Evolutionary conservation across 2,113 vertebrate genomes (phyloP).

Genomic region (Benitochromis conjunctus): DNA sequence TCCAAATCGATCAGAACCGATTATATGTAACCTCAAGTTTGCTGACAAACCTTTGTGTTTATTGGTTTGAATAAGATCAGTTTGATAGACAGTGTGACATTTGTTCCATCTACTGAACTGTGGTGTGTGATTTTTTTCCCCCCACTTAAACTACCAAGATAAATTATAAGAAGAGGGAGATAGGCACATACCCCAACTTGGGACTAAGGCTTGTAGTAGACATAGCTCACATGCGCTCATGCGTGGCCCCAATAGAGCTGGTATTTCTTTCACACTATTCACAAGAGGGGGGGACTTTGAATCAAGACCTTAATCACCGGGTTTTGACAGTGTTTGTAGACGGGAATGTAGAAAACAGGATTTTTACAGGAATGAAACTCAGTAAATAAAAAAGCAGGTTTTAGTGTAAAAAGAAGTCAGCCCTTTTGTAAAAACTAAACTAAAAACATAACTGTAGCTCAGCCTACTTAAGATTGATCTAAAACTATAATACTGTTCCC

Average conservation of each 20-base stretch:
- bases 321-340: conserved; percentile 26
- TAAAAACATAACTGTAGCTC: not conserved
- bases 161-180: conserved; percentile 38
- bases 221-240: conserved; percentile 79
- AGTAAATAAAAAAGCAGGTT: not conserved
- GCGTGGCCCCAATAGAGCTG: conserved; percentile 75
- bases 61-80: not conserved
- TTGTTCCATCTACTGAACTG: not conserved
- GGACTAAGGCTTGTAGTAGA: conserved; percentile 61
- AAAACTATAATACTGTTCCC: not conserved
- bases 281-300: conserved; percentile 43
- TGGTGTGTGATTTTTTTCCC: not conserved
- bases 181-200: conserved; percentile 55
- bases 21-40: not conserved
- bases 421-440: not conserved
- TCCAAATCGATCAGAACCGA: not conserved
- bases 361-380: not conserved
- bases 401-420: not conserved
- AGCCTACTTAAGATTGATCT: not conserved
- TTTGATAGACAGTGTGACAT: not conserved
- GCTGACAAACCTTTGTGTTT: not conserved
- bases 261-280: conserved; percentile 74
- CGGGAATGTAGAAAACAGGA: not conserved
- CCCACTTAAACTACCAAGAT: conserved; percentile 33
- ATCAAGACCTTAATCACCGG: conserved; percentile 44